phyloP scores from a whole-genome alignment of 2,113 vertebrate species.

The Callopanchax toddi region DNA sequence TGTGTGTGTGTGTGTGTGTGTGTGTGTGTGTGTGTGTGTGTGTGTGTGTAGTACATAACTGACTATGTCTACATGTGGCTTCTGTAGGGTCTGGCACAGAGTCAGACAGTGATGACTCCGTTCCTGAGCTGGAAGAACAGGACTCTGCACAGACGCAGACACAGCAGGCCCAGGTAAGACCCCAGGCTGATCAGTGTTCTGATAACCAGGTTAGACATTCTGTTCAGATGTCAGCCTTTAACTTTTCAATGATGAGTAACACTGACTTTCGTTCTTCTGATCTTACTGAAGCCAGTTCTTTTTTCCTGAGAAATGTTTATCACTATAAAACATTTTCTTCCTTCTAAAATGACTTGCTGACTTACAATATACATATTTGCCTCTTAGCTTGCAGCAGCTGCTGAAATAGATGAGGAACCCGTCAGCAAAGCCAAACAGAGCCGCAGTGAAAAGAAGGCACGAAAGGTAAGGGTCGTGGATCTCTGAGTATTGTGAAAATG shows the following conservation, averaged over 20 bases:
- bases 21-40: too few species aligned
- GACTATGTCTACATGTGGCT: constrained; percentile 9
- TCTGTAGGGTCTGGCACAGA: constrained; percentile 94
- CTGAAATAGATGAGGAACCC: constrained; percentile 97
- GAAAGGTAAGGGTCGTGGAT: constrained; percentile 84
- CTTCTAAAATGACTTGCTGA: background rate
- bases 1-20: too few species aligned
- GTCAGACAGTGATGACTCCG: constrained; percentile 98
- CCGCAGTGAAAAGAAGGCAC: constrained; percentile 98
- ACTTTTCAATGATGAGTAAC: constrained; percentile 72
- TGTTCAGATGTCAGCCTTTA: background rate
- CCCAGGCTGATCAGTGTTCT: background rate
- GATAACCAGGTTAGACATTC: background rate
- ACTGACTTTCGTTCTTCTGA: constrained; percentile 82
- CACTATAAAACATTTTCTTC: background rate
- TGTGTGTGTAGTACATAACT: too few species aligned
- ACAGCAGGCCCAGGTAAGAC: constrained; percentile 92
- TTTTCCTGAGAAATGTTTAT: constrained; percentile 65
- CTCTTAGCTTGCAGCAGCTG: constrained; percentile 92
- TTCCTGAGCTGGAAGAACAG: constrained; percentile 97
- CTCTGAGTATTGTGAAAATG: background rate
- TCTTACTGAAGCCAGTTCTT: constrained; percentile 69
- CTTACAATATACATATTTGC: background rate
- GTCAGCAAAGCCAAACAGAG: constrained; percentile 99
- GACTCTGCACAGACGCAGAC: constrained; percentile 95